Percentiles rank a stretch among this genome's conserved stretches.
Conservation (phyloP, 2,797 vertebrate genomes). For the Peromyscus aztecus region DNA sequence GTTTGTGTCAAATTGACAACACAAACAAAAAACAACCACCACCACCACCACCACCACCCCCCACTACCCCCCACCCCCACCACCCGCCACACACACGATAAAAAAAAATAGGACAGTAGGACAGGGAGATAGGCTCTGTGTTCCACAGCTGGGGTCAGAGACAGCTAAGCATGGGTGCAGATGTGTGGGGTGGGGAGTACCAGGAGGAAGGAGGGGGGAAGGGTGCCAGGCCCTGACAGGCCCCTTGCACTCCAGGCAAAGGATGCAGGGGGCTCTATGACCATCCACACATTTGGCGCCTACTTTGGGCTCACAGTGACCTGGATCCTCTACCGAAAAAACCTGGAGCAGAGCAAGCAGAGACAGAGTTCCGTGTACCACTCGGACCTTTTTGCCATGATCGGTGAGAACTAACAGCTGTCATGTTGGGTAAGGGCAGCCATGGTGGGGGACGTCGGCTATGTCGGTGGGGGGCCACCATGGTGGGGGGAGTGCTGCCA, state of each 20-base stretch:
- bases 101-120: background rate
- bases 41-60: too few species aligned
- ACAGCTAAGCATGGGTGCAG: background rate
- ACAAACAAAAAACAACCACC: background rate
- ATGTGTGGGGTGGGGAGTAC: background rate
- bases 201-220: background rate
- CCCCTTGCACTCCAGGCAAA: conserved; percentile 89
- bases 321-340: conserved; percentile 94
- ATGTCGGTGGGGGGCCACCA: rapidly evolving
- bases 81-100: background rate
- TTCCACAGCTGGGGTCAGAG: background rate
- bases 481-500: background rate
- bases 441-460: conserved; percentile 18
- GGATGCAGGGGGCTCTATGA: conserved; percentile 98
- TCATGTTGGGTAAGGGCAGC: background rate
- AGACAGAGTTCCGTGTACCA: conserved; percentile 92
- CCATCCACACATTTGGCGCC: conserved; percentile 96
- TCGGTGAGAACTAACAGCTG: conserved; percentile 90
- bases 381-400: conserved; percentile 97
- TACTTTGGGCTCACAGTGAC: conserved; percentile 97
- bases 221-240: background rate
- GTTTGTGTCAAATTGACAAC: background rate
- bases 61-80: too few species aligned
- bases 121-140: background rate
- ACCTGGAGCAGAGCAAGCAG: conserved; percentile 92